These are phyloP conservation scores for Lamellibrachia columna DNA, from an alignment of 2,888 invertebrate genomes.

Conservation along the genomic window DNA sequence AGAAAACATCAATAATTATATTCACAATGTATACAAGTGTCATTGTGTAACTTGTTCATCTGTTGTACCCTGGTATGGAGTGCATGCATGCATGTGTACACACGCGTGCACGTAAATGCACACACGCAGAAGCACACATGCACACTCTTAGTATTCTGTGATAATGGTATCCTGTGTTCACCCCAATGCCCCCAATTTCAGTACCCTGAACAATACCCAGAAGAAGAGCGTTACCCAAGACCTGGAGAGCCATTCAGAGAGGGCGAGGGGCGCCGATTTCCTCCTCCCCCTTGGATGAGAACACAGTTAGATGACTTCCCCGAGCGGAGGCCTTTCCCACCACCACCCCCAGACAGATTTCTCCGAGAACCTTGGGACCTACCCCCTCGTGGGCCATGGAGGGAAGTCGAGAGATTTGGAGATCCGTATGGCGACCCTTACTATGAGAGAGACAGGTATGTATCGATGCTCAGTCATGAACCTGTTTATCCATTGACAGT, in stretches of 20 bases:
- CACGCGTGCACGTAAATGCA: background rate
- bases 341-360: background rate
- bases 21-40: too few species aligned
- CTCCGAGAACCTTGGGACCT: background rate
- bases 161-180: background rate
- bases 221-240: background rate
- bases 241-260: background rate
- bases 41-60: too few species aligned
- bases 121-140: background rate
- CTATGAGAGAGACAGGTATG: background rate
- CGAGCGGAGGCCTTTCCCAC: background rate
- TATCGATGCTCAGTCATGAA: background rate
- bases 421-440: background rate
- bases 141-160: background rate
- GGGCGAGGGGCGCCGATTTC: background rate
- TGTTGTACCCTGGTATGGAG: too few species aligned
- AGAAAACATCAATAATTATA: too few species aligned
- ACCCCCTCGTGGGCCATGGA: background rate
- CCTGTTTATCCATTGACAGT: background rate
- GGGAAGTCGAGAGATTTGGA: background rate
- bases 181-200: background rate
- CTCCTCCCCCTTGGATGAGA: constrained; percentile 3
- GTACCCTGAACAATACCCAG: background rate
- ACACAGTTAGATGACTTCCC: background rate
- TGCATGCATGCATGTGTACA: background rate